Evolutionary conservation across 2,113 vertebrate genomes (phyloP).

Genomic region (Gasterosteus aculeatus): DNA sequence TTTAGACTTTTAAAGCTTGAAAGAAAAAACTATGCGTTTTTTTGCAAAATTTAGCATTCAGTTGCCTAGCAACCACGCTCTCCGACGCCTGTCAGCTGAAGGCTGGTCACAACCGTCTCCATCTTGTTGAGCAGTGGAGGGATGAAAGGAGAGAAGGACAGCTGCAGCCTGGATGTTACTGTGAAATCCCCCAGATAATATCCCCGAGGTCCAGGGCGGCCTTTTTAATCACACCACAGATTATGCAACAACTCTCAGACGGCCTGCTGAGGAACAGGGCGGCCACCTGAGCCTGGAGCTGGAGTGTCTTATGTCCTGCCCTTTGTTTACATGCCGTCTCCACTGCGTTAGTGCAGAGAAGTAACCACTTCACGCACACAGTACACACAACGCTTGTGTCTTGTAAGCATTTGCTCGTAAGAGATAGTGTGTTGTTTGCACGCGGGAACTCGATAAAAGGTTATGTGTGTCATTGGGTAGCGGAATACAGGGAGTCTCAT

Average conservation of each 20-base stretch:
- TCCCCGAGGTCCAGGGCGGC: constrained; percentile 62
- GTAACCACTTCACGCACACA: not conserved
- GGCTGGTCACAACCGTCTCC: constrained; percentile 69
- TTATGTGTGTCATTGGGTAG: constrained; percentile 53
- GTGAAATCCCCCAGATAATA: constrained; percentile 68
- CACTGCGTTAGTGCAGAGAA: constrained; percentile 33
- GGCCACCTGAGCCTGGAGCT: constrained; percentile 45
- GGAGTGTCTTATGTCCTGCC: constrained; percentile 39
- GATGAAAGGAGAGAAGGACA: constrained; percentile 62
- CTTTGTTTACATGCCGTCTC: constrained; percentile 44
- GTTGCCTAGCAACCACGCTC: constrained; percentile 81
- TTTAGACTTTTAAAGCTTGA: constrained; percentile 70
- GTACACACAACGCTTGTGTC: constrained; percentile 4
- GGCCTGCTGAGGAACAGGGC: constrained; percentile 48
- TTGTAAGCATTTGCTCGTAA: constrained; percentile 3
- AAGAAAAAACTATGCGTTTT: constrained; percentile 75
- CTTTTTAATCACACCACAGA: constrained; percentile 73
- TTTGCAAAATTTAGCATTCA: constrained; percentile 81
- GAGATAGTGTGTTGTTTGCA: constrained; percentile 41
- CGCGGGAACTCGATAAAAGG: constrained; percentile 57
- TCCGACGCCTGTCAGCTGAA: constrained; percentile 69
- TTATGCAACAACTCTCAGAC: constrained; percentile 67
- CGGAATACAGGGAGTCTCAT: constrained; percentile 31
- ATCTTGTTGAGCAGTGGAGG: constrained; percentile 72
- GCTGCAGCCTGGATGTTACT: constrained; percentile 53